A percentile compares a stretch with the other conserved stretches of the same genome.
phyloP scores from a whole-genome alignment of 1,140 invertebrate species.

The Mycetomoellerius zeteki region DNA sequence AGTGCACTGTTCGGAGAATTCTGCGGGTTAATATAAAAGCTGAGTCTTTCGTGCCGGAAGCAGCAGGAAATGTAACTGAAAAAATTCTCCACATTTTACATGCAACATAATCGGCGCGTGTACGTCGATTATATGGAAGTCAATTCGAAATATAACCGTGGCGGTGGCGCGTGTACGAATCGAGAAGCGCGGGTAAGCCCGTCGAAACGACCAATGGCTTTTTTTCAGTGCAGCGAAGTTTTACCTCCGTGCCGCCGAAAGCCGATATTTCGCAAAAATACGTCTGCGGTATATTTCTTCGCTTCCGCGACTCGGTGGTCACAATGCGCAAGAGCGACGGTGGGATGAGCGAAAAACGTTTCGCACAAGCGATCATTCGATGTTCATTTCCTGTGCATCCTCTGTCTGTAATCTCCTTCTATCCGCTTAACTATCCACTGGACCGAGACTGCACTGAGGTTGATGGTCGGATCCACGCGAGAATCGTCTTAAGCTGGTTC shows the following conservation, averaged over 20 bases:
- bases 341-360: slow-evolving; percentile 60
- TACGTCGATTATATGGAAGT: slow-evolving; percentile 49
- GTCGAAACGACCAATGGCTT: slow-evolving; percentile 65
- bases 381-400: slow-evolving; percentile 28
- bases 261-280: slow-evolving; percentile 77
- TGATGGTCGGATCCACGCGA: not conserved
- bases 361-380: slow-evolving; percentile 57
- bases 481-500: not conserved
- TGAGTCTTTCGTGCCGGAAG: not conserved
- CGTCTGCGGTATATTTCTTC: slow-evolving; percentile 72
- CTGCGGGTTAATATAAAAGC: not conserved
- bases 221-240: slow-evolving; percentile 46
- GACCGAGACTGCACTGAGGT: not conserved
- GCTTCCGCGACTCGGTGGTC: not conserved
- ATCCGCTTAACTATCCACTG: slow-evolving; percentile 39
- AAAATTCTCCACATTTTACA: not conserved
- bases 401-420: slow-evolving; percentile 53
- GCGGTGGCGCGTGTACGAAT: not conserved
- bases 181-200: slow-evolving; percentile 61
- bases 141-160: slow-evolving; percentile 37
- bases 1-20: slow-evolving; percentile 16
- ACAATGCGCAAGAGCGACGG: slow-evolving; percentile 58
- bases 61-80: slow-evolving; percentile 6
- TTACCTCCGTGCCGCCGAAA: slow-evolving; percentile 69
- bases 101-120: slow-evolving; percentile 43